Conservation (phyloP, 2,888 invertebrate species). For the Celastrina argiolus region DNA sequence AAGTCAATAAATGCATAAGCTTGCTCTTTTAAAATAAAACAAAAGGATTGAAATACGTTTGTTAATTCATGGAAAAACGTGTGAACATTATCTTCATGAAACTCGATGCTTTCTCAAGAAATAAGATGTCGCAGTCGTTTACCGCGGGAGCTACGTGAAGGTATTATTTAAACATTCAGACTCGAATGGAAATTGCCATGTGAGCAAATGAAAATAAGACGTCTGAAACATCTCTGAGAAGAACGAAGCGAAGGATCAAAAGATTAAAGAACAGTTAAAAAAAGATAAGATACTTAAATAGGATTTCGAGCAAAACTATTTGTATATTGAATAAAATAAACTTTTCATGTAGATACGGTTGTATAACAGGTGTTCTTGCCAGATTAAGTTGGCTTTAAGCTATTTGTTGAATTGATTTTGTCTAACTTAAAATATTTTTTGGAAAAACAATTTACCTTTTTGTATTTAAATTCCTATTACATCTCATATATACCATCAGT, state of each 20-base stretch:
- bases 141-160: not conserved
- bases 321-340: slow-evolving; percentile 10
- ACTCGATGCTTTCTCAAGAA: not conserved
- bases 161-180: slow-evolving; percentile 9
- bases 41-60: not conserved
- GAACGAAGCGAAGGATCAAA: not conserved
- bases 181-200: slow-evolving; percentile 4
- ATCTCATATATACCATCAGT: too few relatives aligned
- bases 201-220: not conserved
- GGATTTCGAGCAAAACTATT: not conserved
- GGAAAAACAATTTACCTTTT: too few relatives aligned
- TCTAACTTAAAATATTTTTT: not conserved
- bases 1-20: not conserved
- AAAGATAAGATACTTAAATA: slow-evolving; percentile 4
- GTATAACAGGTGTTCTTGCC: not conserved
- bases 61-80: not conserved
- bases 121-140: not conserved
- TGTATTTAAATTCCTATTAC: not conserved
- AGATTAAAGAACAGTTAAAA: not conserved
- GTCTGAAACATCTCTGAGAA: not conserved
- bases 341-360: not conserved
- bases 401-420: not conserved
- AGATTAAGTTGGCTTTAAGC: not conserved
- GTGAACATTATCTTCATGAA: not conserved
- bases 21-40: not conserved